Evolutionary conservation across 2,113 vertebrate genomes (phyloP), one percentile per base, ranked within the genome.

Genomic region (Smithornis capensis): DNA sequence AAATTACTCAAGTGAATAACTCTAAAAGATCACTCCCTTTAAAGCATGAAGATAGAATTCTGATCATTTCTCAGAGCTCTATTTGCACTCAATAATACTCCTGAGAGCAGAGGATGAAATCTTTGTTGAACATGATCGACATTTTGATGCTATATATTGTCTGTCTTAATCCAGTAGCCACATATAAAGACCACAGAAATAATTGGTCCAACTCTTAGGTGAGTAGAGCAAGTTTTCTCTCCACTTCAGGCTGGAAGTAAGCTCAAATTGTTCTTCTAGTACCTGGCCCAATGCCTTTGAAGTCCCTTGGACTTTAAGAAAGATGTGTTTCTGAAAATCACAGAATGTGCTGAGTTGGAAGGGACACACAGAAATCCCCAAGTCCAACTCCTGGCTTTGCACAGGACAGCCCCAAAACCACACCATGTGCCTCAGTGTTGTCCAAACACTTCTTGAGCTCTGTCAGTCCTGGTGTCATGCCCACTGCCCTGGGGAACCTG

Each of bases 1-100:
- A 78, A 89, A 90, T 95, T 89, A 86, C 80, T 73, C 68, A 40
- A 67, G 76, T 95, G 93, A 89, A 87, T 95, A 91, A 81, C 83
- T 89, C 24, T 25, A 52, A 78, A 89, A 81, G 81, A 94, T 84
- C 64, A 50, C n/a, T 71, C 33, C 27, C 70, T 94, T 86, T 82
- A 71, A 77, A 90, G 56, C 2, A 3, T 84, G 80, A n/a, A 68
- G 62, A 75, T 91, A 89, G 89, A 95, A 92, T 84, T 87, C 62
- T 82, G 77, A 47, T 94, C 5, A 19, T 73, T 92, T 88, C 4
- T 11, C 27, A 38, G 82, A 81, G 76, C 63, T 74, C 70, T 81
- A 38, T 86, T 94, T 90, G 88, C 88, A 56, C 60, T 87, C 77
- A 28, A 4, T 50, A 68, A 29, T 44, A 31, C 71, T 85, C 86